Base-by-base conservation (phyloP, 2,888 invertebrate species). In the Heteromurus nitidus region DNA sequence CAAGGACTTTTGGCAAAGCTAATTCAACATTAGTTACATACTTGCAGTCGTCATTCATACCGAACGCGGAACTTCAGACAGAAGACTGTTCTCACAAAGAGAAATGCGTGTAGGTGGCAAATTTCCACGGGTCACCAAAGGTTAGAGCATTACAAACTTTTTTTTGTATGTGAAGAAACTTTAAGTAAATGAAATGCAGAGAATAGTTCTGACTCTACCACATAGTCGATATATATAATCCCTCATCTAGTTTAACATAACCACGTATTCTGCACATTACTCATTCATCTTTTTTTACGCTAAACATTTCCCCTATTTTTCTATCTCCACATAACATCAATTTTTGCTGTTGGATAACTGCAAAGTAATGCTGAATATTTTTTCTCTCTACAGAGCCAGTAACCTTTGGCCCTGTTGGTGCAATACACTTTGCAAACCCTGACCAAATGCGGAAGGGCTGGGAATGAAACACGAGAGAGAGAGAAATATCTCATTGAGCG, bases 391-490 rank as follows among this genome's bases (percentile, higher is more conserved):
- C n/a, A 64, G 26, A 65, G 65, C 55, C 58, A 58, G 58, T 75
- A 67, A 75, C 75, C 75, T 67, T 28, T 75, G 67, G 24, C 75
- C 67, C 58, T 64, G 24, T 73, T 58, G 64, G 64, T 64, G 74
- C 53, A 74, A 74, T 22, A 64, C 47, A 36, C 50, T 65, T 24
- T 16, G 30, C 53, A 65, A 53, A 75, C 31, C 36, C 74, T 74
- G 64, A 74, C 74, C 74, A 75, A 67, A 75, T 75, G 75, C 67
- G 75, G 75, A 75, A 75, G 75, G 67, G 65, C 44, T 44, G 30
- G 42, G 1, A 3, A 2, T n/a, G n/a, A n/a, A n/a, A n/a, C n/a
- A n/a, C n/a, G n/a, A n/a, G n/a, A 58, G 28, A 50, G 18, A 5
- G 50, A 47, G 42, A 62, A 62, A 3, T 31, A 55, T 55, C 42